Evolutionary conservation across 2,797 vertebrate species (phyloP).

Genomic region (Pteronotus mesoamericanus): DNA sequence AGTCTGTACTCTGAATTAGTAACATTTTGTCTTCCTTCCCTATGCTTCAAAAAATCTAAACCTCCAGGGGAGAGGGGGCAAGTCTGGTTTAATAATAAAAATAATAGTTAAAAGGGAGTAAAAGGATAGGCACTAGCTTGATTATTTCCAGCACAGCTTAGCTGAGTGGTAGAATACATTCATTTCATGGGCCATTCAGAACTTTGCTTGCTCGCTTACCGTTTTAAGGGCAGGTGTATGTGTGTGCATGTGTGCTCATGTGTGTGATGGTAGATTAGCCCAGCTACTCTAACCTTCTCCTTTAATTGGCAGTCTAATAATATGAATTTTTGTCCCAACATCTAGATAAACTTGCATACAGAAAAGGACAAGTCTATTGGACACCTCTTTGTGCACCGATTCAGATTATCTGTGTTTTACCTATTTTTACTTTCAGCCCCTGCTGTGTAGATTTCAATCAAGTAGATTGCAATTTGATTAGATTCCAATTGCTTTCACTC

Average conservation of each 20-base stretch:
- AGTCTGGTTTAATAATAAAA: background rate
- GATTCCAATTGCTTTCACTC: background rate
- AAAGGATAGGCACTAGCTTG: background rate
- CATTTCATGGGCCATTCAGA: background rate
- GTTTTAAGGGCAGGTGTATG: background rate
- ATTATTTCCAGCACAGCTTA: background rate
- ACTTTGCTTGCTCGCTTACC: background rate
- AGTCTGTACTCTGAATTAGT: background rate
- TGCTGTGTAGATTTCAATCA: background rate
- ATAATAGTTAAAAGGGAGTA: background rate
- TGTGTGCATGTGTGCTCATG: background rate
- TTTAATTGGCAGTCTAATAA: background rate
- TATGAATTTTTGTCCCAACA: background rate
- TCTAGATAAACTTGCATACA: background rate
- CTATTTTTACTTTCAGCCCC: background rate
- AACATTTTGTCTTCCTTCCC: background rate
- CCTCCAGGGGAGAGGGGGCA: background rate
- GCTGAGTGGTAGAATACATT: background rate
- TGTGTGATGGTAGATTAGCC: background rate
- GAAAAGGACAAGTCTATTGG: background rate
- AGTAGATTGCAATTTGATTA: background rate
- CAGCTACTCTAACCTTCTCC: background rate
- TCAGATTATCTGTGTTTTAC: background rate
- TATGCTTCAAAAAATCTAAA: background rate
- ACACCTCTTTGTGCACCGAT: no score